Evolutionary conservation across 2,113 vertebrate genomes (phyloP).

Genomic region (Butorides virescens): DNA sequence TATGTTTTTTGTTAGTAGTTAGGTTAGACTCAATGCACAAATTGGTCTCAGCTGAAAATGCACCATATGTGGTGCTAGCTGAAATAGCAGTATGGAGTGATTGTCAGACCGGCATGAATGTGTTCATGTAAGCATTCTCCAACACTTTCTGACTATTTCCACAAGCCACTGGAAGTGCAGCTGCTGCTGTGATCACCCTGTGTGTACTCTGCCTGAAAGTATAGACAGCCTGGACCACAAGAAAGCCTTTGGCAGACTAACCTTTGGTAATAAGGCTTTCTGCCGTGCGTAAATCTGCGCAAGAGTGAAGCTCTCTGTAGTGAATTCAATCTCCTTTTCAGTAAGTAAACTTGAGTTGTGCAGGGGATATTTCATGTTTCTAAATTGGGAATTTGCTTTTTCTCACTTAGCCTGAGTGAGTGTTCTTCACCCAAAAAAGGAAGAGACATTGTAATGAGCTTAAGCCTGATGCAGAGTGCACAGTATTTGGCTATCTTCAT

Average conservation of each 20-base stretch:
- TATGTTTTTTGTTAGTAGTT: background rate
- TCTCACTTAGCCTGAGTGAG: background rate
- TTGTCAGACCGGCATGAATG: background rate
- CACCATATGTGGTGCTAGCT: rapidly evolving
- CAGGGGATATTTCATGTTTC: slow-evolving; percentile 41
- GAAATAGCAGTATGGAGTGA: background rate
- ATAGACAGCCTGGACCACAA: background rate
- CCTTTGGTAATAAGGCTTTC: background rate
- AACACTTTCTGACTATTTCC: background rate
- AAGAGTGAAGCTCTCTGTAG: background rate
- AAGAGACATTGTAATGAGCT: background rate
- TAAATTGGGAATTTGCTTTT: slow-evolving; percentile 56
- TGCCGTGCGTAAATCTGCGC: rapidly evolving
- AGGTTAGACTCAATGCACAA: background rate
- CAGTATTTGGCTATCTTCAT: background rate
- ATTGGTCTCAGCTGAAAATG: background rate
- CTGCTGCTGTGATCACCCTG: background rate
- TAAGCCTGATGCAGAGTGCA: background rate
- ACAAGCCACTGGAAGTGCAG: background rate
- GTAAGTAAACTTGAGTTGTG: slow-evolving; percentile 1
- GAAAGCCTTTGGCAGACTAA: background rate
- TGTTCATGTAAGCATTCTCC: background rate
- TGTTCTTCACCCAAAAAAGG: slow-evolving; percentile 57
- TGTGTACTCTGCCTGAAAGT: background rate
- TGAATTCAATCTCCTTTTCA: background rate